A percentile compares a stretch with the other conserved stretches of the same genome.
Evolutionary conservation across 2,888 invertebrate species (phyloP).

Genomic region (Chloroclysta siterata): DNA sequence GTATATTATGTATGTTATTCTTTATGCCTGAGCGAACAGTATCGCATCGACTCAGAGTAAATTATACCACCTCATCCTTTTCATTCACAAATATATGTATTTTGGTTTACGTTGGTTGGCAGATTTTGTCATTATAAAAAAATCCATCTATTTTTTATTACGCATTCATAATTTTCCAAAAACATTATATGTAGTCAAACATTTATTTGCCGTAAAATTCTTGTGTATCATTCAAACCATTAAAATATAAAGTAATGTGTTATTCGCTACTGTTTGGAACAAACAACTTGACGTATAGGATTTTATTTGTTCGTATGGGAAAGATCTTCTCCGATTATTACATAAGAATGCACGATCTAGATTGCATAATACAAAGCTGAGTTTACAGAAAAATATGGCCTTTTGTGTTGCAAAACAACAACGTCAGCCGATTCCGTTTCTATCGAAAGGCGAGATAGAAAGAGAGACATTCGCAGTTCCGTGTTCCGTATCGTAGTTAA

Average conservation of each 20-base stretch:
- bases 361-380: conserved; percentile 29
- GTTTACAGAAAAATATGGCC: conserved; percentile 31
- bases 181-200: too few species aligned
- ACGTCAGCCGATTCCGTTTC: conserved; percentile 29
- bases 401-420: conserved; percentile 35
- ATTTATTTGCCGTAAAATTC: too few species aligned
- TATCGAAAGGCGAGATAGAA: conserved; percentile 29
- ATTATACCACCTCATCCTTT: conserved; percentile 44
- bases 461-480: conserved; percentile 32
- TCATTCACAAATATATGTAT: too few species aligned
- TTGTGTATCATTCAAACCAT: conserved; percentile 1
- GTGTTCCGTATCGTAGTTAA: conserved; percentile 30
- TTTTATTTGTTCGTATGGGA: conserved; percentile 5
- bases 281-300: conserved; percentile 11
- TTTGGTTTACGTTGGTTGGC: too few species aligned
- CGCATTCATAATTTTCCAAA: too few species aligned
- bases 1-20: conserved; percentile 26
- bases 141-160: too few species aligned
- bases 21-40: conserved; percentile 17
- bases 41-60: conserved; percentile 53
- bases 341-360: conserved; percentile 21
- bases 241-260: conserved; percentile 13
- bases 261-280: not conserved
- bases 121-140: too few species aligned
- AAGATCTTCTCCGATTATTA: conserved; percentile 14